Evolutionary conservation across 1,140 invertebrate species (phyloP), one percentile per base, ranked within the genome.

Genomic region (Drosophila bipectinata): DNA sequence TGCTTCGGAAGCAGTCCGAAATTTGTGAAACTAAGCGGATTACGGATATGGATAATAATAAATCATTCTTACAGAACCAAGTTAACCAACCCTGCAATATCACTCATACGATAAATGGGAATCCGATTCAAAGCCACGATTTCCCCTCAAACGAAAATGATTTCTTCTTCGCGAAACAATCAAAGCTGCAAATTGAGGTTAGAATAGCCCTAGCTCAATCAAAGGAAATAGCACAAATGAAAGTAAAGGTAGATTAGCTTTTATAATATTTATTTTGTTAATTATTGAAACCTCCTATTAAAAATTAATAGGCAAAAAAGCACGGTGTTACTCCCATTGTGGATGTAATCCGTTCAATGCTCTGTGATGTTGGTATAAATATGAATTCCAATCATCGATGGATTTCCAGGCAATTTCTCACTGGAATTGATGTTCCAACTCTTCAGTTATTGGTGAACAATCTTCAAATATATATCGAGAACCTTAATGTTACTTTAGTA

Each of bases 181-280:
- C 96, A 2, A 94, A 95, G 77, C 93, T 99, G 41, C 97, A 98
- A 92, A 96, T 96, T 39, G 97, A 98, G 91, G 97, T 97, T 6
- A 93, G 97, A 79, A 95, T 98, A 93, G 97, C 98, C 0, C 92
- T 98, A 26, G 96, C 97, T 8, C 97, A 98, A 92, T 97, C 96
- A 34, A 94, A 98, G 91, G 96, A 98, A 92, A 97, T 98, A 95
- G 97, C 97, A 3, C 95, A 96, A 60, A 96, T 98, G 95, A 97
- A 98, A 93, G 97, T 98, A 95, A 96, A 98, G 93, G 95, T 97
- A 92, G 14, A 44, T 8, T 18, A 41, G 14, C 6, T 18, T 52
- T 52, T 62, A 4, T 14, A 8, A 5, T 6, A 18, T n/a, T 3
- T 49, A 24, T 1, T 9, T n/a, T 9, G 9, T 12, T 12, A 18